Evolutionary conservation across 2,113 vertebrate species (phyloP).

Genomic region (Pterocles burchelli): DNA sequence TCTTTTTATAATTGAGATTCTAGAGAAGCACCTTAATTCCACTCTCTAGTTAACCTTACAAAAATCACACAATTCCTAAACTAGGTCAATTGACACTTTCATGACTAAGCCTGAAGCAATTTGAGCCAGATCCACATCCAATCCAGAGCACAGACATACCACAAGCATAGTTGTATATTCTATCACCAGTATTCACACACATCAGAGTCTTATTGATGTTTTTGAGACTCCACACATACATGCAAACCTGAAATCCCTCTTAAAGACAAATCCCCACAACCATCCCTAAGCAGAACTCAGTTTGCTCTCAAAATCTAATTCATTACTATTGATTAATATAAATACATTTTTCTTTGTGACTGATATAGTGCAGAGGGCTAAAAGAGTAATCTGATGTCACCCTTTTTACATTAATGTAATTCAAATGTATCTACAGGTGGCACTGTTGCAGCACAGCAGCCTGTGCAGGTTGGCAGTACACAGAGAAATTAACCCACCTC

Average conservation of each 20-base stretch:
- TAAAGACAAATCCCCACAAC: background rate
- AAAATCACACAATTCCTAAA: background rate
- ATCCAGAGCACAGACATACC: background rate
- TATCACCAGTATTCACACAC: background rate
- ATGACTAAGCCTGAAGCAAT: background rate
- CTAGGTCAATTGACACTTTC: background rate
- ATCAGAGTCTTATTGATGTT: background rate
- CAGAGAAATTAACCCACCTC: background rate
- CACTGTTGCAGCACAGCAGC: background rate
- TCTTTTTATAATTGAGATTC: background rate
- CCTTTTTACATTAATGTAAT: background rate
- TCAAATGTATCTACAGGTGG: background rate
- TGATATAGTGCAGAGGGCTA: background rate
- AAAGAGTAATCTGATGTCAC: background rate
- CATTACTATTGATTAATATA: background rate
- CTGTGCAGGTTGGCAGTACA: background rate
- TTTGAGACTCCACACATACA: accelerated
- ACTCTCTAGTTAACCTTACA: background rate
- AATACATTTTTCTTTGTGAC: background rate
- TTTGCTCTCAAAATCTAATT: background rate
- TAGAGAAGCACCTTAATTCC: background rate
- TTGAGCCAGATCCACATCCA: background rate
- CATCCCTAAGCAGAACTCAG: background rate
- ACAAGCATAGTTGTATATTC: background rate
- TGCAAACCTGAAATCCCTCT: background rate